Evolutionary conservation across 2,888 invertebrate species (phyloP), one percentile per base, ranked within the genome.

Genomic region (Holacanthella duospinosa): DNA sequence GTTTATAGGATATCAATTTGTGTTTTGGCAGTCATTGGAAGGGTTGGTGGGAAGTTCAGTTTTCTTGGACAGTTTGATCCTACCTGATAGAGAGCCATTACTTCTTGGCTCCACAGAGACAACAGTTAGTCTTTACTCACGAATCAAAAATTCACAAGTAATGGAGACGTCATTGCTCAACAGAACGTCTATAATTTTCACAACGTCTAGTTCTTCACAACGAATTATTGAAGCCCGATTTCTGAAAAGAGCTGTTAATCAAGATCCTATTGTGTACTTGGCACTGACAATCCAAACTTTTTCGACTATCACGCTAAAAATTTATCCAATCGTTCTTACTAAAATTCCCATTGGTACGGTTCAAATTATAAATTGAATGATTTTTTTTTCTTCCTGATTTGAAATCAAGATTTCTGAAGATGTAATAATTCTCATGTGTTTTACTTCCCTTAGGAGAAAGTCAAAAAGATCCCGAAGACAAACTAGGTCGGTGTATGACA

Each of bases 1-100:
- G n/a, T 62, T 21, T 36, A 0, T 29, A 68, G 68, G 66, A 9
- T 64, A 64, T 60, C 68, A 71, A 36, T 72, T 72, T 29, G 61
- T 70, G 2, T 61, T 59, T 25, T 68, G 67, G 64, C 70, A 72
- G 55, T 61, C 64, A 24, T 59, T 72, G 28, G 65, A 67, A 6
- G 64, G 55, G 12, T 43, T 69, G 6, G 61, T 61, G n/a, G 72
- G 69, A 9, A 36, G 61, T 24, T 48, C 60, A 12, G 25, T 70
- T 1, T 55, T 61, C 1, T 44, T 72, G 29, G 64, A 65, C 55
- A 53, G 63, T 1, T 25, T 67, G 12, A 61, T 63, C 24, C 53
- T 66, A 1, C 64, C 66, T 1, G 61, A 65, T 19, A 67, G 65
- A 2, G 69, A 68, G 16, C 66, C 68, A 1, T 29, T 65, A 3